phyloP scores from a whole-genome alignment of 2,888 invertebrate species.

The Balanococcus diminutus region DNA sequence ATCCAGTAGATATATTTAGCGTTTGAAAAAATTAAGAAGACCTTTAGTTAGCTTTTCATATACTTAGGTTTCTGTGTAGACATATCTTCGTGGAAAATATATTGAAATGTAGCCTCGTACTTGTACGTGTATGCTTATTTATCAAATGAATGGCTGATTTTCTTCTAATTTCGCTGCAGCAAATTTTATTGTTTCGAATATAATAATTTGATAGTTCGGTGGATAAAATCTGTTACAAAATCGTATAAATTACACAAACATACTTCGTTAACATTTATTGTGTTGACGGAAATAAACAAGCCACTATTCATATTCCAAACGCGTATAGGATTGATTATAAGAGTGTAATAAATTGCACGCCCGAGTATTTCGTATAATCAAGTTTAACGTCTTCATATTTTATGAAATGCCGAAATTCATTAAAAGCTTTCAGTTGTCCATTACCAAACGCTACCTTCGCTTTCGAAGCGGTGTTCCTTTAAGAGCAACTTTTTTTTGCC shows the following conservation, averaged over 20 bases:
- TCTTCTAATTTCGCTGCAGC: not conserved
- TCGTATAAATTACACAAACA: not conserved
- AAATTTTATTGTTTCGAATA: not conserved
- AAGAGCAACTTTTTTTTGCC: no score
- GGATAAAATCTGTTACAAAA: not conserved
- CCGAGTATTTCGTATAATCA: not conserved
- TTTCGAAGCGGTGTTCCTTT: not conserved
- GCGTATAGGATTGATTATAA: conserved; percentile 11
- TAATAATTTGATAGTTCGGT: not conserved
- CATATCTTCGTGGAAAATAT: not conserved
- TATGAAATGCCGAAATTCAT: not conserved
- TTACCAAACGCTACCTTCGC: not conserved
- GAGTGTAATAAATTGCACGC: conserved; percentile 2
- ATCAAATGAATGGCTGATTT: not conserved
- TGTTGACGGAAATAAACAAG: not conserved
- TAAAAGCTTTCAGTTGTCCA: conserved; percentile 4
- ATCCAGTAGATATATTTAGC: not conserved
- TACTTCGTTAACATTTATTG: not conserved
- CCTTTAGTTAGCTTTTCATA: not conserved
- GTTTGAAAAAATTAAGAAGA: not conserved
- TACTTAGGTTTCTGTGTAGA: not conserved
- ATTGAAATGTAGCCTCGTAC: not conserved
- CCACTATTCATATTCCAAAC: not conserved
- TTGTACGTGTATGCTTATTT: not conserved
- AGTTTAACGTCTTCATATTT: conserved; percentile 10